phyloP scores from a whole-genome alignment of 1,140 invertebrate species.

The Acromyrmex heyeri region DNA sequence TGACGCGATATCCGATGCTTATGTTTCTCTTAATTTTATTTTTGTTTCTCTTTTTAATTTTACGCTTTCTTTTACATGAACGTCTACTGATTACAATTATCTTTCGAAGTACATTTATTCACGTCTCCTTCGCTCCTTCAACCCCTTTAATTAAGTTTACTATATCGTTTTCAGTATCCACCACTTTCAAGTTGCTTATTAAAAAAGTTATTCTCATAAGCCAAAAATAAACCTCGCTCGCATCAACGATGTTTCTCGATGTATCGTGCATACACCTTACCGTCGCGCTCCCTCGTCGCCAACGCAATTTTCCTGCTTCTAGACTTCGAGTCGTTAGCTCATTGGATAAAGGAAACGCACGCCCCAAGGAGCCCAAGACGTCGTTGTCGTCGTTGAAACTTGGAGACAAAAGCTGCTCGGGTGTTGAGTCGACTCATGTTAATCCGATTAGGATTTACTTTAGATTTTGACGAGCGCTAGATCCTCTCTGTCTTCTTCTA shows the following conservation, averaged over 20 bases:
- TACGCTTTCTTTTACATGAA: background rate
- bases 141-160: background rate
- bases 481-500: background rate
- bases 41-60: background rate
- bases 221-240: background rate
- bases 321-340: slow-evolving; percentile 43
- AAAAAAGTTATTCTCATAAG: slow-evolving; percentile 31
- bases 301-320: slow-evolving; percentile 38
- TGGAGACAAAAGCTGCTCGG: slow-evolving; percentile 57
- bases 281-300: background rate
- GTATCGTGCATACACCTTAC: background rate
- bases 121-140: background rate
- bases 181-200: slow-evolving; percentile 12
- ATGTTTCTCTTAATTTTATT: background rate
- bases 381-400: slow-evolving; percentile 49
- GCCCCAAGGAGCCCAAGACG: slow-evolving; percentile 46
- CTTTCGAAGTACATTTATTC: background rate
- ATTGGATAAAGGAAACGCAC: slow-evolving; percentile 56
- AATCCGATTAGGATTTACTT: slow-evolving; percentile 76
- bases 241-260: background rate
- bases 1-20: slow-evolving; percentile 25
- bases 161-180: background rate
- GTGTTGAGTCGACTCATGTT: slow-evolving; percentile 51
- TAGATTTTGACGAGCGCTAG: slow-evolving; percentile 69
- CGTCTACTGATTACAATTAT: slow-evolving; percentile 7